A percentile compares a stretch with the other conserved stretches of the same genome.
Conservation (phyloP, 2,797 vertebrate genomes). For the Enteromius mattozi region DNA sequence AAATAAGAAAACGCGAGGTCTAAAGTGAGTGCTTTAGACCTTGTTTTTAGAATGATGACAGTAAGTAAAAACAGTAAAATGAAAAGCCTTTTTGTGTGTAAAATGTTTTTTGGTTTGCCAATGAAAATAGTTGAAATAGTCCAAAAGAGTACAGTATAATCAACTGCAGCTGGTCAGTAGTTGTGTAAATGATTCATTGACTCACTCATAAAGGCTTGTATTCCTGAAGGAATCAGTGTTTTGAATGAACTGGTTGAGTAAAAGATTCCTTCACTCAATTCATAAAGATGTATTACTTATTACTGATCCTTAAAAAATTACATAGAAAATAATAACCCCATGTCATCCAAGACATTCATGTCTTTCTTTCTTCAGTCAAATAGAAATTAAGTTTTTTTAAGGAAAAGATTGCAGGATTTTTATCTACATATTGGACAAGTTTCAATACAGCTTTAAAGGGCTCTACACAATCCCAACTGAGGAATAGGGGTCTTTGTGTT, state of each 20-base stretch:
- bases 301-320: background rate
- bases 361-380: too few species aligned
- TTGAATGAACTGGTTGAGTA: background rate
- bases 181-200: background rate
- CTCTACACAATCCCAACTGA: too few species aligned
- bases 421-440: too few species aligned
- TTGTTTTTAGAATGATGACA: too few species aligned
- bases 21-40: too few species aligned
- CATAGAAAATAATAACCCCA: background rate
- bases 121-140: background rate
- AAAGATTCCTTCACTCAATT: background rate
- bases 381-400: too few species aligned
- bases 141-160: background rate
- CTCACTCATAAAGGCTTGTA: background rate
- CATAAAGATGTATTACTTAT: too few species aligned
- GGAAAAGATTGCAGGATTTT: too few species aligned
- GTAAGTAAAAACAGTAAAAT: background rate
- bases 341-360: too few species aligned
- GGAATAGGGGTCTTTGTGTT: too few species aligned
- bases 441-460: too few species aligned
- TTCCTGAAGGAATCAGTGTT: background rate
- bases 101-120: background rate
- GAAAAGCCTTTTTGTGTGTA: background rate
- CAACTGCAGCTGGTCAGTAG: background rate
- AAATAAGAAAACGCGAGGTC: background rate